Percentiles rank a stretch among this genome's conserved stretches.
Evolutionary conservation across 2,797 vertebrate species (phyloP).

Genomic region (Ctenosaura bakeri): DNA sequence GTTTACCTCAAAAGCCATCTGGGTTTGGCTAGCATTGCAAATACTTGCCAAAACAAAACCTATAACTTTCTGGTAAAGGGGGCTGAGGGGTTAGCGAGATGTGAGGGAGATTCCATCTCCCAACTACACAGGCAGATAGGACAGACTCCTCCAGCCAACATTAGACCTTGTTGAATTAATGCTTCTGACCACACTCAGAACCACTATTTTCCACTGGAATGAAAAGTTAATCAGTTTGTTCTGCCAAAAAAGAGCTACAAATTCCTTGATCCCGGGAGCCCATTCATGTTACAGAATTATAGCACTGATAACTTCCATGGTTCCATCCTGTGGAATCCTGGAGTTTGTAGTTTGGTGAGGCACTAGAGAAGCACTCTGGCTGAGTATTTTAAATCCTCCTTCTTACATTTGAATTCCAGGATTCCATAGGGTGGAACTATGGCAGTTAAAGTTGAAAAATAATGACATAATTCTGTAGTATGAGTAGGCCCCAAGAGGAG

Average conservation of each 20-base stretch:
- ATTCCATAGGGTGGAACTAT: not conserved
- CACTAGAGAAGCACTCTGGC: too few relatives aligned
- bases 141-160: not conserved
- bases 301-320: too few relatives aligned
- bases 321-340: too few relatives aligned
- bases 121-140: not conserved
- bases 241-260: not conserved
- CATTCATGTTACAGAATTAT: too few relatives aligned
- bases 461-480: too few relatives aligned
- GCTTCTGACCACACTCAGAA: not conserved
- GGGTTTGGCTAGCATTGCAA: not conserved
- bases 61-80: not conserved
- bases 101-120: not conserved
- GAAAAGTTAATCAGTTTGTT: not conserved
- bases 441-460: too few relatives aligned
- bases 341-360: too few relatives aligned
- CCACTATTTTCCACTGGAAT: not conserved
- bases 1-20: not conserved
- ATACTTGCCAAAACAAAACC: not conserved
- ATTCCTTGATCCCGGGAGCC: not conserved
- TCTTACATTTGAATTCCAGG: not conserved
- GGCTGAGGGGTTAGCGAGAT: not conserved
- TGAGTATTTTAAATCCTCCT: too few relatives aligned
- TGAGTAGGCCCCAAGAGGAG: not conserved
- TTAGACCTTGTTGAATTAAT: not conserved